Evolutionary conservation across 2,113 vertebrate species (phyloP).

Genomic region (Apteryx mantelli): DNA sequence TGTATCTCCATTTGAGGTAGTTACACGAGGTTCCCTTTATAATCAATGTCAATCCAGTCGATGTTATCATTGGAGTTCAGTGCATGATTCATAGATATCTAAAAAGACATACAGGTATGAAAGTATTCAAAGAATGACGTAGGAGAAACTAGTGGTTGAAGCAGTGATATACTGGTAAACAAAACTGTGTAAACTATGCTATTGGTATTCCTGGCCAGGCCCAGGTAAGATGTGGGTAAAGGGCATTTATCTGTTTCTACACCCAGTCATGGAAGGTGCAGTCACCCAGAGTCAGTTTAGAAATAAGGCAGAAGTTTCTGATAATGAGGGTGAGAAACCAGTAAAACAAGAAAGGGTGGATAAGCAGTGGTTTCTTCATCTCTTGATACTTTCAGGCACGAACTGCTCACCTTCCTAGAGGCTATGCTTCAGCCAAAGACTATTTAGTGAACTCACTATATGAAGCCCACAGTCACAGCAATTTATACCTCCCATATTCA

Average conservation of each 20-base stretch:
- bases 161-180: too few relatives aligned
- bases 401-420: not conserved
- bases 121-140: too few relatives aligned
- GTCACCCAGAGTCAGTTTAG: not conserved
- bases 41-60: not conserved
- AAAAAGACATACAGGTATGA: too few relatives aligned
- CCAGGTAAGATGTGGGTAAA: too few relatives aligned
- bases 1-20: rapidly evolving
- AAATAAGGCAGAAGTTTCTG: not conserved
- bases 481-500: not conserved
- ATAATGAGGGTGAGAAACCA: not conserved
- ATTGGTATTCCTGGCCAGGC: too few relatives aligned
- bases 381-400: not conserved
- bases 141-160: too few relatives aligned
- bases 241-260: too few relatives aligned
- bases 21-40: not conserved
- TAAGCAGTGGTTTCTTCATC: not conserved
- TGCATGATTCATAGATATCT: not conserved
- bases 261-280: too few relatives aligned
- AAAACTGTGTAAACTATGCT: too few relatives aligned
- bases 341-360: not conserved
- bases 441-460: not conserved
- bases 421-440: not conserved
- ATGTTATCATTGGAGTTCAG: not conserved
- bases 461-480: not conserved